phyloP scores from a whole-genome alignment of 2,888 invertebrate genomes.

The Allolobophora icterica region DNA sequence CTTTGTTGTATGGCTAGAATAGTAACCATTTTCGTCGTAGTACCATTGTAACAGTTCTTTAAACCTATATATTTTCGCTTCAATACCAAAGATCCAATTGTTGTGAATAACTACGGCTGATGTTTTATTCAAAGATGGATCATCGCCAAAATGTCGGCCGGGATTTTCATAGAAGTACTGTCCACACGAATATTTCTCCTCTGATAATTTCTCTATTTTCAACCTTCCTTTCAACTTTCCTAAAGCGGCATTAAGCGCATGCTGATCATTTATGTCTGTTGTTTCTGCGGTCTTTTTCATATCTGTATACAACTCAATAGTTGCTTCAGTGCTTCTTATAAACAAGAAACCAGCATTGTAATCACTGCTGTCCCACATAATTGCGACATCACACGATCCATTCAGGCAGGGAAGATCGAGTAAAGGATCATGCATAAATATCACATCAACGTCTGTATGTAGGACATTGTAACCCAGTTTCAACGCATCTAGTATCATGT shows the following conservation, averaged over 20 bases:
- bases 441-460: slow-evolving; percentile 36
- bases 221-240: too few relatives aligned
- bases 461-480: too few relatives aligned
- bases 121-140: too few relatives aligned
- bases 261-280: slow-evolving; percentile 35
- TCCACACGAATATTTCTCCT: slow-evolving; percentile 37
- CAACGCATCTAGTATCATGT: too few relatives aligned
- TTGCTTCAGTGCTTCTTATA: background rate
- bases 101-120: too few relatives aligned
- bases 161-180: slow-evolving; percentile 36
- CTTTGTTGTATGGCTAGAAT: slow-evolving; percentile 29
- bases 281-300: slow-evolving; percentile 12
- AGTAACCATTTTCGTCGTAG: slow-evolving; percentile 38
- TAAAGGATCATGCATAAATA: slow-evolving; percentile 33
- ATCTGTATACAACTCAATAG: background rate
- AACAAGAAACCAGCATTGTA: slow-evolving; percentile 37
- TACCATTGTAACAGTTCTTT: too few relatives aligned
- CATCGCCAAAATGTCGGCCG: slow-evolving; percentile 28
- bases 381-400: slow-evolving; percentile 32
- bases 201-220: too few relatives aligned
- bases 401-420: slow-evolving; percentile 21
- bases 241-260: background rate
- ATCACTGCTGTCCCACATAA: background rate
- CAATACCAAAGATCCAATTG: too few relatives aligned
- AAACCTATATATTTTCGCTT: too few relatives aligned